Conservation (phyloP, 1,140 invertebrate species). For the Gryon sp. region DNA sequence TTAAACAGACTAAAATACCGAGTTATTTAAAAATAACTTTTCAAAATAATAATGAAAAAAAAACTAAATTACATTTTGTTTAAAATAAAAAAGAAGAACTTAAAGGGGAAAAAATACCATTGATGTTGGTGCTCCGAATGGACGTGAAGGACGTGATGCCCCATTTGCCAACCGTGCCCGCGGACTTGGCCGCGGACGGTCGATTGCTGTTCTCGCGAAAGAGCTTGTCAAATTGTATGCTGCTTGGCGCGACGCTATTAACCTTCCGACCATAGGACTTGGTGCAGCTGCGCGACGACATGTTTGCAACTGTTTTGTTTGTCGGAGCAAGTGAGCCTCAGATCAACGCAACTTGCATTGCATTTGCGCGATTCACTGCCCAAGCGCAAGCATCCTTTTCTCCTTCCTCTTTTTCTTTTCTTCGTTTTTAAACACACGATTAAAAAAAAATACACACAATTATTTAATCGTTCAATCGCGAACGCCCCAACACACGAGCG, state of each 20-base stretch:
- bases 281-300: slow-evolving; percentile 79
- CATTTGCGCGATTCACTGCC: too few relatives aligned
- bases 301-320: background rate
- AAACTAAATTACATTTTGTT: background rate
- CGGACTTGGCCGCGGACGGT: slow-evolving; percentile 91
- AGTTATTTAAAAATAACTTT: too few relatives aligned
- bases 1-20: too few relatives aligned
- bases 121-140: slow-evolving; percentile 86
- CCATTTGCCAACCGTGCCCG: slow-evolving; percentile 95
- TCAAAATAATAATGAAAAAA: background rate
- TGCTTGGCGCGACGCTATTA: slow-evolving; percentile 79
- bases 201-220: slow-evolving; percentile 93
- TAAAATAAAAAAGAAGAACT: background rate
- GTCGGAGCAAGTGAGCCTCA: background rate
- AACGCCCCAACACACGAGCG: background rate
- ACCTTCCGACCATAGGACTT: slow-evolving; percentile 81
- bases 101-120: slow-evolving; percentile 81
- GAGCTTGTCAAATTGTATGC: slow-evolving; percentile 87
- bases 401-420: too few relatives aligned
- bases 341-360: too few relatives aligned
- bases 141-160: slow-evolving; percentile 96
- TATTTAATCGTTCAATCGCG: too few relatives aligned
- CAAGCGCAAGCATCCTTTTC: too few relatives aligned
- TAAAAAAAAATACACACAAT: too few relatives aligned
- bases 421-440: too few relatives aligned